Conservation (phyloP, 2,797 vertebrate genomes). For the Bradypus variegatus region DNA sequence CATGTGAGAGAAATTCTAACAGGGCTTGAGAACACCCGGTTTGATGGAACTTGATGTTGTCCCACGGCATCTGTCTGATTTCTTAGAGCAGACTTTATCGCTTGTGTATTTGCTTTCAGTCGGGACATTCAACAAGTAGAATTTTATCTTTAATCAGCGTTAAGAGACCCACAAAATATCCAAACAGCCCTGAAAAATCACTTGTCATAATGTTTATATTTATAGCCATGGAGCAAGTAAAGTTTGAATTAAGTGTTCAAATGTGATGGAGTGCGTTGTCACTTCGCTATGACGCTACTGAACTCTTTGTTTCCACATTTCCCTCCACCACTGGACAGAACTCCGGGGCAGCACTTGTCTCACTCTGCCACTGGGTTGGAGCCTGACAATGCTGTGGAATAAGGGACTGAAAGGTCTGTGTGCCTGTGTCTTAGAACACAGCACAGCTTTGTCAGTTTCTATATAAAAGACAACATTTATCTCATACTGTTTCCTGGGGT, state of each 20-base stretch:
- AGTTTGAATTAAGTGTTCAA: constrained; percentile 20
- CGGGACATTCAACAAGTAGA: background rate
- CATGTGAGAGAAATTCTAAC: background rate
- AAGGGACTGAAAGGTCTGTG: background rate
- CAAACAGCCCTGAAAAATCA: constrained; percentile 19
- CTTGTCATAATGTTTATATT: background rate
- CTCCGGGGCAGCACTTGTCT: background rate
- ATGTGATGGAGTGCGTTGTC: background rate
- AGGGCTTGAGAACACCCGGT: background rate
- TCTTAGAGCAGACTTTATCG: background rate
- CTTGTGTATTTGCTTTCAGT: constrained; percentile 5
- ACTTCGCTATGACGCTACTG: background rate
- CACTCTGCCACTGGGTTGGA: background rate
- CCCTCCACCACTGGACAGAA: background rate
- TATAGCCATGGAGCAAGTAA: background rate
- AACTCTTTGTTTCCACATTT: background rate
- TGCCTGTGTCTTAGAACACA: background rate
- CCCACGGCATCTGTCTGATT: background rate
- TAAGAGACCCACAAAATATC: constrained; percentile 14
- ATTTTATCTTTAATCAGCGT: constrained; percentile 42
- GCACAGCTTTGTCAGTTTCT: background rate
- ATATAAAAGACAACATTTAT: background rate
- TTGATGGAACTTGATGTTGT: background rate
- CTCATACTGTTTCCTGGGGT: background rate
- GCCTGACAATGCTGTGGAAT: background rate